Percentiles rank a stretch among this genome's conserved stretches.
Evolutionary conservation across 2,888 invertebrate genomes (phyloP).

Genomic region (Eudemis profundana): DNA sequence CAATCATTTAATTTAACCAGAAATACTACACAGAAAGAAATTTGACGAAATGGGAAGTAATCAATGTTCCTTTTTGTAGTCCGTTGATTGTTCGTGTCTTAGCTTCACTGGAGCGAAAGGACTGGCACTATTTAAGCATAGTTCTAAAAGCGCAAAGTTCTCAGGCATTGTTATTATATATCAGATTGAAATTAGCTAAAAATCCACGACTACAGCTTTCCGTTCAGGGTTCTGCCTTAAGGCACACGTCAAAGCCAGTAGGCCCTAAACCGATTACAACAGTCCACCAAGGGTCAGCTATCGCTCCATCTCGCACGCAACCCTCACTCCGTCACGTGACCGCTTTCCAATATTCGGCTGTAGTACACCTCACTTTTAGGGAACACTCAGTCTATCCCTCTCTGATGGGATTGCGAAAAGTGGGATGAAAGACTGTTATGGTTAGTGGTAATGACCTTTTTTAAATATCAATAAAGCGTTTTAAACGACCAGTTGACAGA

Average conservation of each 20-base stretch:
- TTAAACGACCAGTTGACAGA: conserved; percentile 42
- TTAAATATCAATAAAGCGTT: conserved; percentile 65
- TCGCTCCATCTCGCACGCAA: conserved; percentile 46
- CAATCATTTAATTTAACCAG: too few species aligned
- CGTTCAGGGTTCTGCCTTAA: conserved; percentile 12
- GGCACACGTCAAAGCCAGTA: conserved; percentile 58
- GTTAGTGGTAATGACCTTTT: conserved; percentile 72
- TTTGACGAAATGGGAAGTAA: too few species aligned
- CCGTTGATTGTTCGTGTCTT: too few species aligned
- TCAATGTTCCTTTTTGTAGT: too few species aligned
- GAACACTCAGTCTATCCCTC: conserved; percentile 20
- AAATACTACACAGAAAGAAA: too few species aligned
- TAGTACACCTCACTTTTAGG: conserved; percentile 44
- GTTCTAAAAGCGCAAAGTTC: too few species aligned
- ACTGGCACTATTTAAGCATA: too few species aligned
- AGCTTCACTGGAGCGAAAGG: too few species aligned
- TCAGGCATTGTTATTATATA: too few species aligned
- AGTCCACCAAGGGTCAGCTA: conserved; percentile 56
- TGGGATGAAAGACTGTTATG: conserved; percentile 21
- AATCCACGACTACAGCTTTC: neutral
- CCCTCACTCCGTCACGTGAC: conserved; percentile 59
- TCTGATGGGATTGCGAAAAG: conserved; percentile 16
- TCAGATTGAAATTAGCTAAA: too few species aligned
- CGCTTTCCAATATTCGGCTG: conserved; percentile 64
- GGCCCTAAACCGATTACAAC: conserved; percentile 80